phyloP scores from a whole-genome alignment of 2,113 vertebrate genomes.

The Albula glossodonta region DNA sequence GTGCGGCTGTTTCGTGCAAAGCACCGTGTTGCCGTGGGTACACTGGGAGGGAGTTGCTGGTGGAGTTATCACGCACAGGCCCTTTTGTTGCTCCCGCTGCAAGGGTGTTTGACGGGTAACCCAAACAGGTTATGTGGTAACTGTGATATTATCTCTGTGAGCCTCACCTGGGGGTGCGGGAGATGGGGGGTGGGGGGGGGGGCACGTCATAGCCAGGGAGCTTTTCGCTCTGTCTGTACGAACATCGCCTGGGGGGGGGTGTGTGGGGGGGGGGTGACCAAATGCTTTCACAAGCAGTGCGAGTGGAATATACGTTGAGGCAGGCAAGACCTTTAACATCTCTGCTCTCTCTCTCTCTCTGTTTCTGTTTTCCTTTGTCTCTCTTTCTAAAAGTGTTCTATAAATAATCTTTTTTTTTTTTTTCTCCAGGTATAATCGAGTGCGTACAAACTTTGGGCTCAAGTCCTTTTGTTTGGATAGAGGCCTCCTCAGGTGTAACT shows the following conservation, averaged over 20 bases:
- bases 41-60: conserved; percentile 49
- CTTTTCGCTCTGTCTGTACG: conserved; percentile 62
- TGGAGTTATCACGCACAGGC: conserved; percentile 31
- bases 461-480: background rate
- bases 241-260: conserved; percentile 49
- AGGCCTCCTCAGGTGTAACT: conserved; percentile 17
- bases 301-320: conserved; percentile 41
- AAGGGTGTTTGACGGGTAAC: conserved; percentile 65
- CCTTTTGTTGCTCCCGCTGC: conserved; percentile 51
- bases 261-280: too few species aligned
- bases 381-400: background rate
- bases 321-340: conserved; percentile 16
- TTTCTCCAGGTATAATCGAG: background rate
- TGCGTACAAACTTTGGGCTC: conserved; percentile 2
- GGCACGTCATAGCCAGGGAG: conserved; percentile 61
- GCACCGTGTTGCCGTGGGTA: conserved; percentile 39
- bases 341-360: background rate
- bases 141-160: conserved; percentile 65
- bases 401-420: conserved; percentile 17
- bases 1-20: conserved; percentile 39
- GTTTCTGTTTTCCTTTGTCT: background rate
- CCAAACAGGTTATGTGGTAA: conserved; percentile 67
- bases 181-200: background rate
- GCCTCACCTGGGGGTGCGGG: conserved; percentile 56
- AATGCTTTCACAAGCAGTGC: conserved; percentile 57